Base-by-base conservation (phyloP, 1,140 invertebrate species). In the Nebria ingens region DNA sequence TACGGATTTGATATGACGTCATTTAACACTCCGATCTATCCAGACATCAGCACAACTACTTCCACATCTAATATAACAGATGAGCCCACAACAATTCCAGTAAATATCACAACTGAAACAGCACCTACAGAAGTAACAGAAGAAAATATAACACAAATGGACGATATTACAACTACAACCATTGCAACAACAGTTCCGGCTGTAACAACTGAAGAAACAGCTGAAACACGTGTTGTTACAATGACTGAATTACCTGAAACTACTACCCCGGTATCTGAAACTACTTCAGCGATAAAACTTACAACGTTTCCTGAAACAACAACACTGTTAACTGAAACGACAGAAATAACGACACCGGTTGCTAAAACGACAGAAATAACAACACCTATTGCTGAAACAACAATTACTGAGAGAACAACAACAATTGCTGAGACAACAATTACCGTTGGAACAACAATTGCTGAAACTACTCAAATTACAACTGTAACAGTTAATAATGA, bases 1-100 rank as follows among this genome's bases (percentile, higher is more conserved):
- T 89, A 89, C 62, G 86, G 87, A 1, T 91, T 87, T 64, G 83
- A 89, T 68, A 70, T 82, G 51, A 74, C 75, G 2, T 62, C 66
- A 12, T 70, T 69, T 52, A 66, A 69, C 45, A 66, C 60, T 59
- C 61, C 65, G 4, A 40, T 66, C 12, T 68, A 64, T 58, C 67
- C 67, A 6, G 63, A 64, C 34, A 56, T 61, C 13, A 51, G 55
- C 23, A 66, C 66, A 2, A 66, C 64, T 54, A 63, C 57, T 19
- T 62, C 66, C 21, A 67, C 62, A 22, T 55, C 56, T 6, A 58
- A 63, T 17, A 64, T 58, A 15, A 62, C 61, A 20, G 57, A 61
- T 2, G 55, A 59, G 0, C 15, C 51, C 51, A 12, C 40, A 21
- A 25, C 29, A 50, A 56, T 49, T 19, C 54, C 52, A 25, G 45